Evolutionary conservation across 2,888 invertebrate genomes (phyloP), one percentile per base, ranked within the genome.

Genomic region (Capitulum mitella): DNA sequence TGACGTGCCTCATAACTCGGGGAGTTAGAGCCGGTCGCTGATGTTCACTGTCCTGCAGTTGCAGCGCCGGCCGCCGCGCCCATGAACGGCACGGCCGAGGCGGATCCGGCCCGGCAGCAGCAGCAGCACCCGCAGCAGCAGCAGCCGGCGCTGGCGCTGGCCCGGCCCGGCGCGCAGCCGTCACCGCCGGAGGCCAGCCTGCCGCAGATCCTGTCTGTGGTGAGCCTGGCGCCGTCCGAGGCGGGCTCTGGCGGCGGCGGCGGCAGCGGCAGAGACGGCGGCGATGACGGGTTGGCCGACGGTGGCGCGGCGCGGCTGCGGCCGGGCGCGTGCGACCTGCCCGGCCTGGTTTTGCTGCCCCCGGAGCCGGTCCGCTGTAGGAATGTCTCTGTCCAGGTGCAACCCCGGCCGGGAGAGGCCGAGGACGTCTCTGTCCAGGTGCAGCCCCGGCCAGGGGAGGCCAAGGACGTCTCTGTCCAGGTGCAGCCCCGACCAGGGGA

Each of bases 31-130:
- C 61, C 8, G 29, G 58, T 58, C 8, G 19, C 22, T 19, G 3
- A 3, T 93, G 79, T 88, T 94, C 29, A 22, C 75, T 37, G 37
- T 8, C 6, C 48, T 48, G 16, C 14, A 2, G 48, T 48, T 14
- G 19, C 48, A 2, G 6, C 48, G 19, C 19, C 48, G 14, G 19
- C 14, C 48, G 10, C 61, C 61, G 29, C 61, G 8, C 32, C 10
- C 61, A 29, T 16, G 43, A 32, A 77, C 76, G 26, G 19, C 48
- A n/a, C 51, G 58, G 1, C 32, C 48, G 48, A 19, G 6, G 5
- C 10, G 43, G 5, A 8, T 51, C 16, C 12, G 3, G 12, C 12
- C 16, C 51, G 14, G 3, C 51, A n/a, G n/a, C n/a, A n/a, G n/a
- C n/a, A n/a, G n/a, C n/a, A n/a, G n/a, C n/a, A n/a, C n/a, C n/a